A percentile compares a stretch with the other conserved stretches of the same genome.
Evolutionary conservation across 2,113 vertebrate species (phyloP).

Genomic region (Laticauda laticaudata): DNA sequence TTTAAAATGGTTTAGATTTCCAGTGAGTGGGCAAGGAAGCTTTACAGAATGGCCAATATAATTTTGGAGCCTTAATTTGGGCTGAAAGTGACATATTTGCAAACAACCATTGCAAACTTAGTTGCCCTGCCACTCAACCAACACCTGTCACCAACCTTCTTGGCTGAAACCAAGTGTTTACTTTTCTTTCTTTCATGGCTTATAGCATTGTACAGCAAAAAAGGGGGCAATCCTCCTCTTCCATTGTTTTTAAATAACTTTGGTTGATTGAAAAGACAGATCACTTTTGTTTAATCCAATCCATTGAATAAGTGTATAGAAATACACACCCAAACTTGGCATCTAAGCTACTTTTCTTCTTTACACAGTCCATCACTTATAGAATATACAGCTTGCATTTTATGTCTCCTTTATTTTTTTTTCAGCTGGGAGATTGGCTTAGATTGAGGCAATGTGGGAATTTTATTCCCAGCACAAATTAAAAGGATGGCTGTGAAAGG

Average conservation of each 20-base stretch:
- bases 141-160: not conserved
- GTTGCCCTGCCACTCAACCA: not conserved
- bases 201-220: not conserved
- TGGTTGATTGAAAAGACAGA: constrained; percentile 18
- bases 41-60: not conserved
- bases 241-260: constrained; percentile 32
- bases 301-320: not conserved
- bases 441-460: not conserved
- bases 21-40: not conserved
- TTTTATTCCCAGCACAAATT: constrained; percentile 20
- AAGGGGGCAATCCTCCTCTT: constrained; percentile 25
- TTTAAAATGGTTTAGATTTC: not conserved
- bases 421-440: constrained; percentile 22
- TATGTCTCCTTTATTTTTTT: constrained; percentile 6
- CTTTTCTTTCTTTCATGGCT: not conserved
- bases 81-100: not conserved
- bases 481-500: not conserved
- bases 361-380: not conserved
- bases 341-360: constrained; percentile 29
- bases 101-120: not conserved
- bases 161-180: not conserved
- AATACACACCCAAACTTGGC: not conserved
- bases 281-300: constrained; percentile 18
- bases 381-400: not conserved
- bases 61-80: not conserved